A percentile compares a stretch with the other conserved stretches of the same genome.
These are phyloP conservation scores for Galbula dea DNA, from an alignment of 2,113 vertebrate genomes.

Conservation along the genomic window DNA sequence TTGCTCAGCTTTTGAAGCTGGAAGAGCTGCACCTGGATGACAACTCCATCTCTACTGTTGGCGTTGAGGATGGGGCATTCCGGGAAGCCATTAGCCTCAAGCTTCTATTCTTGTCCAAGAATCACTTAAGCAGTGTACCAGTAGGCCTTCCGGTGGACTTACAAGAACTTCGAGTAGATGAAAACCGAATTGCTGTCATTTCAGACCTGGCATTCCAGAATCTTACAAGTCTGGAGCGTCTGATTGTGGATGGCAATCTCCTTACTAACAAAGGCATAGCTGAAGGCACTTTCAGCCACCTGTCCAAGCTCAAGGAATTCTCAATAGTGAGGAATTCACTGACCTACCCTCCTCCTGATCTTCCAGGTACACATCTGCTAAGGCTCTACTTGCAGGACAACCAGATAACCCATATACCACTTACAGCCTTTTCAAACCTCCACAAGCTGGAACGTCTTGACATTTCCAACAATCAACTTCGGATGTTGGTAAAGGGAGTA, in stretches of 20 bases:
- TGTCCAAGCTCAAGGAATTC: constrained; percentile 89
- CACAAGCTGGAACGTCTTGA: constrained; percentile 89
- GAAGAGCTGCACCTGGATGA: constrained; percentile 97
- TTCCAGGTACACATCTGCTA: constrained; percentile 85
- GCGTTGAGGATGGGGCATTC: constrained; percentile 95
- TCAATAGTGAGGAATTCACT: constrained; percentile 94
- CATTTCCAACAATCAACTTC: constrained; percentile 92
- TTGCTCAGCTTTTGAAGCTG: constrained; percentile 88
- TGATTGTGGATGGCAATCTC: constrained; percentile 94
- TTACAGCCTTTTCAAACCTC: constrained; percentile 87
- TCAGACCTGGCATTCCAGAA: constrained; percentile 95
- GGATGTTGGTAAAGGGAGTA: constrained; percentile 86
- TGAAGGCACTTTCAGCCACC: constrained; percentile 89
- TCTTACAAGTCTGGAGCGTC: constrained; percentile 88
- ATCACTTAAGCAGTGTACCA: constrained; percentile 94
- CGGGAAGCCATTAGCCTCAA: constrained; percentile 93
- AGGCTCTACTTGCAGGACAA: constrained; percentile 95
- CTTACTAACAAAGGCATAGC: constrained; percentile 92
- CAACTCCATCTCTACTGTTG: constrained; percentile 97
- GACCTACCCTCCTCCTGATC: constrained; percentile 85
- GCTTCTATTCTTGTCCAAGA: constrained; percentile 95
- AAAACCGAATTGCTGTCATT: constrained; percentile 93
- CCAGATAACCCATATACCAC: constrained; percentile 91
- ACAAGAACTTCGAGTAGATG: constrained; percentile 91
- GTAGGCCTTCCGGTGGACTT: constrained; percentile 90